Evolutionary conservation across 2,797 vertebrate genomes (phyloP).

Genomic region (Synaphobranchus kaupii): DNA sequence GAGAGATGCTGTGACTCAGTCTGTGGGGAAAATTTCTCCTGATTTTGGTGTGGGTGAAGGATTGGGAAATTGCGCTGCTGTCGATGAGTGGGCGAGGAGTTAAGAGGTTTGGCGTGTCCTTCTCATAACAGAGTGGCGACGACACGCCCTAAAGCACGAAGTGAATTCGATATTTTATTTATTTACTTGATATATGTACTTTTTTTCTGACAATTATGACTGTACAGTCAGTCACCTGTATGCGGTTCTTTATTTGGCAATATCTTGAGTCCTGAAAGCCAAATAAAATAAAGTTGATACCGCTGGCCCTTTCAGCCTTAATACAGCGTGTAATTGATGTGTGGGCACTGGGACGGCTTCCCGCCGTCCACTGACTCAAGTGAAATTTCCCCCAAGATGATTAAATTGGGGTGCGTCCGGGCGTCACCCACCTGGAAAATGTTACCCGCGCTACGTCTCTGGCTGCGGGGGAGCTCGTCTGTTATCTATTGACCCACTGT

Average conservation of each 20-base stretch:
- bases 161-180: not conserved
- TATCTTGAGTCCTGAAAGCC: not conserved
- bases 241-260: not conserved
- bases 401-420: conserved; percentile 51
- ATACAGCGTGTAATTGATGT: not conserved
- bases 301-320: not conserved
- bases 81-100: not conserved
- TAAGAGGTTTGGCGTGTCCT: not conserved
- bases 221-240: not conserved
- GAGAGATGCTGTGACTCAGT: conserved; percentile 3
- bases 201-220: not conserved
- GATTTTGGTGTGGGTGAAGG: not conserved
- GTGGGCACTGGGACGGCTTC: not conserved
- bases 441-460: conserved; percentile 51
- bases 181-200: not conserved
- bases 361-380: conserved; percentile 60
- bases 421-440: conserved; percentile 60
- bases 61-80: conserved; percentile 16
- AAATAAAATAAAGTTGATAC: not conserved
- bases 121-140: not conserved
- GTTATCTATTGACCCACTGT: conserved; percentile 43
- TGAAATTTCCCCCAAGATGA: conserved; percentile 64
- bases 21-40: no score
- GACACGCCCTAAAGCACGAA: not conserved
- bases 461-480: conserved; percentile 46